Evolutionary conservation across 2,113 vertebrate species (phyloP), one percentile per base, ranked within the genome.

Genomic region (Psammodynastes pulverulentus): DNA sequence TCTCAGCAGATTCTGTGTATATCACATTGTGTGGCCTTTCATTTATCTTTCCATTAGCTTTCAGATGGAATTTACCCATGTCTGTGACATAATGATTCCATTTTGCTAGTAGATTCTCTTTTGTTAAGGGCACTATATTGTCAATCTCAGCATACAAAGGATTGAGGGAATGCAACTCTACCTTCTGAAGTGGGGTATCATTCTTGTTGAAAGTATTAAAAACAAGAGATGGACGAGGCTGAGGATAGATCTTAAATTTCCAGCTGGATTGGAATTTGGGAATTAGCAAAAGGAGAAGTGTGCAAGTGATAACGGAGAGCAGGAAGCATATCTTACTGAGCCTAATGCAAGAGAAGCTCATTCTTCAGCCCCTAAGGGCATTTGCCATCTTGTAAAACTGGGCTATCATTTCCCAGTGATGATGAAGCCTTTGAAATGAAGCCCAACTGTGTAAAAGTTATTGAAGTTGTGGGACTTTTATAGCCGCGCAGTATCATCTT

Each of bases 261-360:
- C 94, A 93, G 9, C 53, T 79, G 23, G 53, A 39, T 34, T 86
- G 90, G 58, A 87, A 92, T 90, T 88, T 93, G 72, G 92, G 98
- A 89, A 98, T 97, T 45, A 98, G 97, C 72, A 99, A 96, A 43
- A 99, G 97, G 51, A 99, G 96, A 52, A 98, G 94, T 43, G 97
- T 98, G 49, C 98, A 98, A 91, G 98, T 94, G 1, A 95, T 97
- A 6, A 98, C 95, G 26, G 98, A 98, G 89, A 98, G 97, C 95
- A 98, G 96, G 96, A 99, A 98, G 97, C 98, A 98, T 95, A 96
- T 97, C 95, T 98, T 98, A 95, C 97, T 98, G 93, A 98, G 96
- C 84, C 97, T 97, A 79, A 98, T 91, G 53, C 97, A 97, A 19
- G 97, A 97, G 85, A 97, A 94, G 96, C 96, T 97, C 98, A 99